Conservation (phyloP, 2,888 invertebrate species). For the Dasypolia templi region DNA sequence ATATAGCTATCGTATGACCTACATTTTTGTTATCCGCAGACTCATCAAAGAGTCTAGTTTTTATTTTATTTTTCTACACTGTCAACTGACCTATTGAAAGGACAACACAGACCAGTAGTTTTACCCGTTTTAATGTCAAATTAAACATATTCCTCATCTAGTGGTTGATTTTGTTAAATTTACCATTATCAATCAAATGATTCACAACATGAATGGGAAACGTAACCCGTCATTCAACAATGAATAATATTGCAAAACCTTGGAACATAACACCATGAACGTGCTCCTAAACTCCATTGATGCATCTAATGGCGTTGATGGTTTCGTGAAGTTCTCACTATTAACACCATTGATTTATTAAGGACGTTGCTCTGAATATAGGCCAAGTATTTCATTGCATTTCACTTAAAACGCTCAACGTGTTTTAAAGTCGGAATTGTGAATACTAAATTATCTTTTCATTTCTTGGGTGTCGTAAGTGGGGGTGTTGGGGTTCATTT, state of each 20-base stretch:
- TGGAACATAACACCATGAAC: slow-evolving; percentile 37
- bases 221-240: slow-evolving; percentile 16
- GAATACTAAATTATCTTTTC: not conserved
- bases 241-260: slow-evolving; percentile 39
- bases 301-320: slow-evolving; percentile 29
- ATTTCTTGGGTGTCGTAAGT: not conserved
- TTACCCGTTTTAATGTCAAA: not conserved
- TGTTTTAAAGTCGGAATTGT: not conserved
- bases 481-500: too few relatives aligned
- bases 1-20: not conserved
- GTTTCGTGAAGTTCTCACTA: slow-evolving; percentile 27
- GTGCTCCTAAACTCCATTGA: slow-evolving; percentile 43
- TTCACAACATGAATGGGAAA: slow-evolving; percentile 21
- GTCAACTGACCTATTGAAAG: too few relatives aligned
- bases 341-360: slow-evolving; percentile 30
- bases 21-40: not conserved
- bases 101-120: not conserved
- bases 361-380: slow-evolving; percentile 28
- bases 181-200: not conserved
- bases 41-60: not conserved
- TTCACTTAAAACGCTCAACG: too few relatives aligned
- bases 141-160: not conserved
- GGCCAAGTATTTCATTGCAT: slow-evolving; percentile 31
- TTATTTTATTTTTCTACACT: not conserved
- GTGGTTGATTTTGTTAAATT: not conserved